These are phyloP conservation scores for Mesorhabditis spiculigera DNA, from an alignment of 2,888 invertebrate species.

Conservation along the genomic window DNA sequence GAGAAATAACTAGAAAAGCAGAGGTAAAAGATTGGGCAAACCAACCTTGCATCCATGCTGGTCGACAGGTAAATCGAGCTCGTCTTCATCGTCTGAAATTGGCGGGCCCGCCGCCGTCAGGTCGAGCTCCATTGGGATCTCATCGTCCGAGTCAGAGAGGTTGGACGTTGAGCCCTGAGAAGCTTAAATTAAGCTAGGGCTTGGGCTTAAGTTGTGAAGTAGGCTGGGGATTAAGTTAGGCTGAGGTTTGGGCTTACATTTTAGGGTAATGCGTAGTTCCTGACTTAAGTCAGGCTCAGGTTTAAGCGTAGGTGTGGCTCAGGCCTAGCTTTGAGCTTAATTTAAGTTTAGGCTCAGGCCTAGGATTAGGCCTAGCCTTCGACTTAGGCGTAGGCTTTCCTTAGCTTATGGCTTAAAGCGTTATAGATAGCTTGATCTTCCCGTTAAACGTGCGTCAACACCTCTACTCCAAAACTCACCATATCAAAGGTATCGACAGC, in stretches of 20 bases:
- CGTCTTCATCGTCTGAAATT: conserved; percentile 43
- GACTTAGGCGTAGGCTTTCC: too few relatives aligned
- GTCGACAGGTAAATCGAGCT: conserved; percentile 20
- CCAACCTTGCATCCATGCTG: background rate
- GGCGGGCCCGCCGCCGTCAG: conserved; percentile 46
- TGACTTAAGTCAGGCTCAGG: too few relatives aligned
- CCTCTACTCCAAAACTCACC: background rate
- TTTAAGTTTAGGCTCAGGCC: too few relatives aligned
- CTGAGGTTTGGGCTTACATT: too few relatives aligned
- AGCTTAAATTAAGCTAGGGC: background rate
- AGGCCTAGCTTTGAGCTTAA: too few relatives aligned
- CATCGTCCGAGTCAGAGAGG: conserved; percentile 35
- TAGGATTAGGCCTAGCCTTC: too few relatives aligned
- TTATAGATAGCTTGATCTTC: too few relatives aligned
- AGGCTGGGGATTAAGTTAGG: background rate
- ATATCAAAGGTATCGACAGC: background rate
- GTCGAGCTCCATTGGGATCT: conserved; percentile 53
- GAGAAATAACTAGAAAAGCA: conserved; percentile 9
- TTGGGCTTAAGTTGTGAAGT: background rate
- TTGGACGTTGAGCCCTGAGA: conserved; percentile 38
- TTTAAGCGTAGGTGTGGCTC: too few relatives aligned
- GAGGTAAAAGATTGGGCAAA: background rate
- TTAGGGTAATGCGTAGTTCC: too few relatives aligned
- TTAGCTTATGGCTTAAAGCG: too few relatives aligned
- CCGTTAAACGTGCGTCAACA: too few relatives aligned